These are phyloP conservation scores for Phenganax stokvisi DNA, from an alignment of 92 coral and sea anemone species.

Conservation along the genomic window DNA sequence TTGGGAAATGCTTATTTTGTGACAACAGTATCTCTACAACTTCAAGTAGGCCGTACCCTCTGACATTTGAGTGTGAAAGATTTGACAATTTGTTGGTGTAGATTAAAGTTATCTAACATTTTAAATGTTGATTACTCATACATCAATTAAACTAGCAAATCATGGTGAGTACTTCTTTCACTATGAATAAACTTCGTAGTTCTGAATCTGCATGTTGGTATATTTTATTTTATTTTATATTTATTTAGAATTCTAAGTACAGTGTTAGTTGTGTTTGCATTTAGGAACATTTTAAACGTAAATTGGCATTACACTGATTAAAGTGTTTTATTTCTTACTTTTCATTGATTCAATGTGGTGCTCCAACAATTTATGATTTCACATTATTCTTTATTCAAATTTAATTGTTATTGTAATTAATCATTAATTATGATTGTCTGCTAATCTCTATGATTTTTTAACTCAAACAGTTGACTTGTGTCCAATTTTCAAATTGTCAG, in stretches of 20 bases:
- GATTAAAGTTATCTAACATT: neutral
- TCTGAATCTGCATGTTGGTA: neutral
- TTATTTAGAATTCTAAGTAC: too few species aligned
- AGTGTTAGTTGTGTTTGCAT: too few species aligned
- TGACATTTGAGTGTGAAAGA: neutral
- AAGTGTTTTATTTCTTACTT: neutral
- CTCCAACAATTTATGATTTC: neutral
- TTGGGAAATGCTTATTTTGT: neutral
- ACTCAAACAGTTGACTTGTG: neutral
- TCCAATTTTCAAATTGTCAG: neutral
- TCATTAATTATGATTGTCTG: slow-evolving; percentile 14
- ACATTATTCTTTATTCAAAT: slow-evolving; percentile 1
- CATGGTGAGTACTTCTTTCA: neutral
- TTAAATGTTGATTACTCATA: neutral
- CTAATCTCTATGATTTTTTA: neutral
- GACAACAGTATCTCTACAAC: neutral
- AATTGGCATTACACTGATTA: neutral
- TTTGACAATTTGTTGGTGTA: neutral
- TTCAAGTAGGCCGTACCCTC: neutral
- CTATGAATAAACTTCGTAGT: neutral
- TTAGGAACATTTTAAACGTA: too few species aligned
- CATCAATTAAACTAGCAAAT: neutral
- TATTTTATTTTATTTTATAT: too few species aligned
- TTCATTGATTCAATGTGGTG: neutral
- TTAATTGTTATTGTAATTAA: neutral